A percentile compares a stretch with the other conserved stretches of the same genome.
Conservation (phyloP, 2,113 vertebrate species). For the Megaleporinus macrocephalus region DNA sequence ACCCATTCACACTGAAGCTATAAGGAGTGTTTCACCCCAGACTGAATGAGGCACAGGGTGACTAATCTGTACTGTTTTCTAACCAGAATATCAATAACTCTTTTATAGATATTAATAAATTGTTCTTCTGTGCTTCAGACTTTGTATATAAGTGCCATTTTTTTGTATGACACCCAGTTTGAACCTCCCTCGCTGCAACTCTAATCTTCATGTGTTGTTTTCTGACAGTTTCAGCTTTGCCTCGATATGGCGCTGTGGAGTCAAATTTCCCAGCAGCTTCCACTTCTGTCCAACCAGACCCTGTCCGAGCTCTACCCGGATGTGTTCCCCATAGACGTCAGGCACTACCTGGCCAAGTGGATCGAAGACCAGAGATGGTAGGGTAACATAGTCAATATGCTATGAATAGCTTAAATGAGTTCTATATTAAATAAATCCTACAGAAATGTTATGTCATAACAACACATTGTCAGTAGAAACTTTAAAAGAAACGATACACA, state of each 20-base stretch:
- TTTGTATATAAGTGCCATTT: background rate
- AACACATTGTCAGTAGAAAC: no score
- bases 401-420: no score
- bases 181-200: background rate
- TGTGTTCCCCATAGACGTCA: constrained; percentile 75
- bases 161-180: background rate
- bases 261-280: constrained; percentile 70
- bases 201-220: background rate
- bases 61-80: no score
- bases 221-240: constrained; percentile 49
- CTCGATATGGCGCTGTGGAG: constrained; percentile 77
- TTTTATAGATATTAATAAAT: no score
- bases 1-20: no score
- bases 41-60: no score
- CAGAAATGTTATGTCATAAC: no score
- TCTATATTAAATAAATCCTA: no score
- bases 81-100: no score
- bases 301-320: constrained; percentile 71
- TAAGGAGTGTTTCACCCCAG: no score
- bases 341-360: constrained; percentile 76
- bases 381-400: background rate
- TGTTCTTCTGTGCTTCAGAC: no score
- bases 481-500: no score
- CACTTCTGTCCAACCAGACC: constrained; percentile 60
- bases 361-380: constrained; percentile 80